These are phyloP conservation scores for Rhea pennata DNA, from an alignment of 2,113 vertebrate genomes.

Conservation along the genomic window DNA sequence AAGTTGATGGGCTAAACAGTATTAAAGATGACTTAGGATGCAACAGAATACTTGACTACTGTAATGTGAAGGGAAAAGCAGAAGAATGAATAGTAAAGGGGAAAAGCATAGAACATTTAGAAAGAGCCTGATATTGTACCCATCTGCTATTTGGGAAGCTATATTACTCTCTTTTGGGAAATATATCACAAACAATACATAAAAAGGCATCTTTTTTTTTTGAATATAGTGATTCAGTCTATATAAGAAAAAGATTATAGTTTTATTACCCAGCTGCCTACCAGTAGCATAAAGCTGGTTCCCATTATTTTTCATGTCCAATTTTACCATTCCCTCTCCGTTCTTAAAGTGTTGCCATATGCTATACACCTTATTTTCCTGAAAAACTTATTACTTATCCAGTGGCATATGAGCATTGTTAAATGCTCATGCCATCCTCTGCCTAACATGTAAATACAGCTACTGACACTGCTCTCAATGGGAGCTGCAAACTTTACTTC, in stretches of 20 bases:
- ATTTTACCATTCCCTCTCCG: neutral
- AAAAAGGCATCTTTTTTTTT: neutral
- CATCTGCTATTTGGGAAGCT: slow-evolving; percentile 10
- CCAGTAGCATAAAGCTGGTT: slow-evolving; percentile 62
- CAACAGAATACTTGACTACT: neutral
- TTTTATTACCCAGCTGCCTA: slow-evolving; percentile 36
- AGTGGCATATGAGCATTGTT: neutral
- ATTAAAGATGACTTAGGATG: neutral
- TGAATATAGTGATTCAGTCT: neutral
- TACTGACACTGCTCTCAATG: neutral
- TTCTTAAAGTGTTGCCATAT: slow-evolving; percentile 18
- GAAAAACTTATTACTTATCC: neutral
- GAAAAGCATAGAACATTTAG: neutral
- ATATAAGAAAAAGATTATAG: neutral
- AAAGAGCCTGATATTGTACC: neutral
- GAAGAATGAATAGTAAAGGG: neutral
- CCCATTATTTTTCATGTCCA: slow-evolving; percentile 34
- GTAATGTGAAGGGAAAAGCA: neutral
- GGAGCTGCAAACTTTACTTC: neutral
- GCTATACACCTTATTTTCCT: slow-evolving; percentile 18
- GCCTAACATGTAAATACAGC: neutral
- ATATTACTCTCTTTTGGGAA: slow-evolving; percentile 22
- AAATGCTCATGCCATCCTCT: neutral
- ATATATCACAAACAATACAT: neutral
- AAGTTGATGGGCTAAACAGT: neutral